phyloP scores from a whole-genome alignment of 2,888 invertebrate species.

The Idaea straminata region DNA sequence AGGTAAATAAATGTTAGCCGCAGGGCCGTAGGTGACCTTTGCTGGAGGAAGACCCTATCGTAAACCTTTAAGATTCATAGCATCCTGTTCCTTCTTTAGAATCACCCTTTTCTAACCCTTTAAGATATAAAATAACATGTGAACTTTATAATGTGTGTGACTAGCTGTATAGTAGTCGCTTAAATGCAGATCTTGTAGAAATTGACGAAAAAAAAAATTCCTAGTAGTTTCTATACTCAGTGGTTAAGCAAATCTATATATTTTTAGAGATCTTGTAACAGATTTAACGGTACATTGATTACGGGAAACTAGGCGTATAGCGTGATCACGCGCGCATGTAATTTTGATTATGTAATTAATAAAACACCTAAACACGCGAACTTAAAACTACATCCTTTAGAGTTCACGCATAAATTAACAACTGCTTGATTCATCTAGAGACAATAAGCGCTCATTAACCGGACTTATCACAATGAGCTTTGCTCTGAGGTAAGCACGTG shows the following conservation, averaged over 20 bases:
- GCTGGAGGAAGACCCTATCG: not conserved
- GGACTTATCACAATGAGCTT: conserved; percentile 45
- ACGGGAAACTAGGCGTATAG: not conserved
- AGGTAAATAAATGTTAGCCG: not conserved
- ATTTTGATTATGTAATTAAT: not conserved
- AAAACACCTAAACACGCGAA: conserved; percentile 7
- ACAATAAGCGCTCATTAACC: conserved; percentile 46
- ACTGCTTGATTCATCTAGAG: conserved; percentile 26
- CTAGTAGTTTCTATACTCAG: too few species aligned
- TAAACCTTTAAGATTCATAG: not conserved
- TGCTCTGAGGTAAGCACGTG: conserved; percentile 57
- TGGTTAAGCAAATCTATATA: not conserved
- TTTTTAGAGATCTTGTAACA: not conserved
- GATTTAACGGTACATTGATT: not conserved
- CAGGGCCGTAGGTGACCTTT: not conserved
- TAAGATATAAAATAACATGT: not conserved
- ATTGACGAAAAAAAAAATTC: not conserved
- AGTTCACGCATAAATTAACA: conserved; percentile 14
- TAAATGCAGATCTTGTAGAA: not conserved
- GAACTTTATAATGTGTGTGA: not conserved
- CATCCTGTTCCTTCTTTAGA: not conserved
- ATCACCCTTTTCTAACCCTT: not conserved
- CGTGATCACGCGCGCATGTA: not conserved
- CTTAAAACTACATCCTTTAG: conserved; percentile 5
- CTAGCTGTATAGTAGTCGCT: not conserved